These are phyloP conservation scores for Sericinus montela DNA, from an alignment of 2,888 invertebrate species.

Conservation along the genomic window DNA sequence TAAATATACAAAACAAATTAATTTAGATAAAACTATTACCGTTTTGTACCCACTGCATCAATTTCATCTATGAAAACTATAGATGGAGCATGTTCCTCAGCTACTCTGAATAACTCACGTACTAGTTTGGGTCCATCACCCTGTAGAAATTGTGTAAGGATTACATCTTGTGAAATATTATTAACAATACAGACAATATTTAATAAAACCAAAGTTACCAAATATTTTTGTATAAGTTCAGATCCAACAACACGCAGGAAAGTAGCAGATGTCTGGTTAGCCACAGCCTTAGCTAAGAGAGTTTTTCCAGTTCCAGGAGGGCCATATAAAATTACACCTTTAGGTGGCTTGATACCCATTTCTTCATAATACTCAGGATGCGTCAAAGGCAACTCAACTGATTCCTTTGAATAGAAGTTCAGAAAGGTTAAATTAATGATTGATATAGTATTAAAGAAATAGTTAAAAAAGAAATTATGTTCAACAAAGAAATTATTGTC, in stretches of 20 bases:
- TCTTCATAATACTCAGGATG: conserved; percentile 99
- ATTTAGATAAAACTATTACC: conserved; percentile 61
- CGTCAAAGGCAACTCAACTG: conserved; percentile 98
- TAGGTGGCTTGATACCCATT: conserved; percentile 99
- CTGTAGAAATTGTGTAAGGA: conserved; percentile 46
- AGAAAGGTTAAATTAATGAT: not conserved
- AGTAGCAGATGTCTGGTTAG: conserved; percentile 99
- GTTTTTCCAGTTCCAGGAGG: conserved; percentile 99
- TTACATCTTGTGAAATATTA: no score
- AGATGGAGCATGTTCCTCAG: conserved; percentile 99
- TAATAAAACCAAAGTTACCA: conserved; percentile 71
- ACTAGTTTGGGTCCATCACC: conserved; percentile 99
- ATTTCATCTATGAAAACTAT: conserved; percentile 99
- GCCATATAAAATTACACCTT: conserved; percentile 99
- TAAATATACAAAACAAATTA: no score
- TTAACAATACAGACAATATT: not conserved
- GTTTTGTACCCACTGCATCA: conserved; percentile 98
- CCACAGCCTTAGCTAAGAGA: conserved; percentile 98
- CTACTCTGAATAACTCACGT: conserved; percentile 98
- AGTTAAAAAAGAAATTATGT: no score
- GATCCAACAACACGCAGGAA: conserved; percentile 99
- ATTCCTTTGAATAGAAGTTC: conserved; percentile 79
- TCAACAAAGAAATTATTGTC: no score
- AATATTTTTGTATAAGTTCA: conserved; percentile 98
- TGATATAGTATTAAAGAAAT: no score